Evolutionary conservation across 2,888 invertebrate species (phyloP).

Genomic region (Pyrocoelia pectoralis): DNA sequence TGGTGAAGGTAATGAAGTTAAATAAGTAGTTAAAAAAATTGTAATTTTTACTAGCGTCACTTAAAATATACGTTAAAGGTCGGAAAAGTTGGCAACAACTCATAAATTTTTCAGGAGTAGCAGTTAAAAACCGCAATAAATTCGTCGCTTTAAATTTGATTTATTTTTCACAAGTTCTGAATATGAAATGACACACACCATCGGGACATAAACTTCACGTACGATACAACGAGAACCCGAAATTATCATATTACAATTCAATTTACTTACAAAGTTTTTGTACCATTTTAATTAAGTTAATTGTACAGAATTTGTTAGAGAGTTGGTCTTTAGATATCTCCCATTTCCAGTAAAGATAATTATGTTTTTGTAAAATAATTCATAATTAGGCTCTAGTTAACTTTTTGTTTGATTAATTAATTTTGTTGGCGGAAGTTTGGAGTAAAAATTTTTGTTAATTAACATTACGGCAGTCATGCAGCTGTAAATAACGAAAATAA

Average conservation of each 20-base stretch:
- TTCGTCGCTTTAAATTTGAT: constrained; percentile 28
- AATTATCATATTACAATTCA: constrained; percentile 2
- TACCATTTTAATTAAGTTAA: background rate
- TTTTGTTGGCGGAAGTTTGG: constrained; percentile 9
- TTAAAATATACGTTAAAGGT: too few relatives aligned
- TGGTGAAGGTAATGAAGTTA: too few relatives aligned
- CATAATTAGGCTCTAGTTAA: constrained; percentile 4
- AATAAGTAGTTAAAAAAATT: too few relatives aligned
- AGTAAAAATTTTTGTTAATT: constrained; percentile 12
- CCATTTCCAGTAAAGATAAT: background rate
- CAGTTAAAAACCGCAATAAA: constrained; percentile 29
- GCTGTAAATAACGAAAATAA: constrained; percentile 12
- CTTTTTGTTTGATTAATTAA: constrained; percentile 10
- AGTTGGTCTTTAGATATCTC: background rate
- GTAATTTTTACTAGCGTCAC: too few relatives aligned
- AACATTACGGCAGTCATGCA: constrained; percentile 9
- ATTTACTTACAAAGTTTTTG: background rate
- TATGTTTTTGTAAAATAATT: constrained; percentile 8
- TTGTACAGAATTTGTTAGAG: background rate
- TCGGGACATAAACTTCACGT: too few relatives aligned
- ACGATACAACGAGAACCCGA: constrained; percentile 12
- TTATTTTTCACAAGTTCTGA: constrained; percentile 22
- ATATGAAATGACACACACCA: constrained; percentile 18
- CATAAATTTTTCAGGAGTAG: constrained; percentile 24
- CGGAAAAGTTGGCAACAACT: constrained; percentile 12